phyloP scores from a whole-genome alignment of 2,113 vertebrate species.

The Speoplatyrhinus poulsoni region DNA sequence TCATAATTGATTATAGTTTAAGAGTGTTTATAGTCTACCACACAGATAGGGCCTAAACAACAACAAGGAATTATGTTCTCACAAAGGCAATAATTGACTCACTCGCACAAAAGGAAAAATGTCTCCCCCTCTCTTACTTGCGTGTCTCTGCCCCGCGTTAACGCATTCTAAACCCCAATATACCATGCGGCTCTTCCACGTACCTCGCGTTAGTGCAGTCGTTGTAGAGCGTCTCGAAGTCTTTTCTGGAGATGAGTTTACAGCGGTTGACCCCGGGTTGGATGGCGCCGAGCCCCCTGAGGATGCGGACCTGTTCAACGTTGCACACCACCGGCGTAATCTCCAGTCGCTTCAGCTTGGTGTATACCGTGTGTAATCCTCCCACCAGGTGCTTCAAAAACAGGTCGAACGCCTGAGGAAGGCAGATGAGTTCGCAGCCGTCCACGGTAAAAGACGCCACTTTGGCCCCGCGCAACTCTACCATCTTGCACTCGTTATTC shows the following conservation, averaged over 20 bases:
- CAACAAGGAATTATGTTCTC: background rate
- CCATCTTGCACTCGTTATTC: constrained; percentile 99
- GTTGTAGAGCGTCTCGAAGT: constrained; percentile 98
- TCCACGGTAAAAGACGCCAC: constrained; percentile 98
- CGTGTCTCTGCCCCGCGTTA: constrained; percentile 49
- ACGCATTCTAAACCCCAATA: constrained; percentile 14
- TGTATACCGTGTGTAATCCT: constrained; percentile 98
- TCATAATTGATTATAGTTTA: background rate
- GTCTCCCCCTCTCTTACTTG: constrained; percentile 43
- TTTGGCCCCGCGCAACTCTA: constrained; percentile 94
- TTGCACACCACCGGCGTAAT: constrained; percentile 99
- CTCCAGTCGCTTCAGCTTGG: constrained; percentile 97
- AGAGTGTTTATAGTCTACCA: constrained; percentile 7
- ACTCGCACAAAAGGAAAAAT: constrained; percentile 31
- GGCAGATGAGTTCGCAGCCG: constrained; percentile 96
- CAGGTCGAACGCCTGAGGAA: constrained; percentile 97
- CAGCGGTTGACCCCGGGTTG: constrained; percentile 97
- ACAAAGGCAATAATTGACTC: background rate
- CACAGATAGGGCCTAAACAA: background rate
- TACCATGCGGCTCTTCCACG: constrained; percentile 31
- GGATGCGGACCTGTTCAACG: constrained; percentile 98
- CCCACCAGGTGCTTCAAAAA: constrained; percentile 99
- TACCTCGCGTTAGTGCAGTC: constrained; percentile 99
- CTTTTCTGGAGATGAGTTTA: constrained; percentile 97
- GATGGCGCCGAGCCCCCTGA: constrained; percentile 95